These are phyloP conservation scores for Pseudococcus viburni DNA, from an alignment of 2,888 invertebrate species.

Conservation along the genomic window DNA sequence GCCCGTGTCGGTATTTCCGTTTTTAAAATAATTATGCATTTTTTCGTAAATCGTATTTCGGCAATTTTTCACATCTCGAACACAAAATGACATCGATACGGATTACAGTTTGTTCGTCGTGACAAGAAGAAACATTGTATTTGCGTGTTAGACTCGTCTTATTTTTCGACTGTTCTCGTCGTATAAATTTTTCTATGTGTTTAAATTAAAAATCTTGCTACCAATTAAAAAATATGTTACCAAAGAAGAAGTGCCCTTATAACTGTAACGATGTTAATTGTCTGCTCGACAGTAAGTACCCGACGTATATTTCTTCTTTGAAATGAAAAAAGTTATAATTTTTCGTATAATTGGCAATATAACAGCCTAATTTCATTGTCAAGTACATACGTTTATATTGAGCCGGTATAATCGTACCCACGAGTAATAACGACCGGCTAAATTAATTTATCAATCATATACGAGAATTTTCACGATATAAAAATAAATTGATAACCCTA, in stretches of 20 bases:
- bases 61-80: neutral
- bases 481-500: conserved; percentile 19
- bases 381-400: too few species aligned
- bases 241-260: neutral
- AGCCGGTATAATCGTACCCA: neutral
- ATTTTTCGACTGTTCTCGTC: neutral
- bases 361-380: too few species aligned
- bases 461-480: neutral
- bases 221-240: neutral
- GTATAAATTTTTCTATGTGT: too few species aligned
- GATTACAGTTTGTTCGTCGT: neutral
- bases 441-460: neutral
- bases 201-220: neutral
- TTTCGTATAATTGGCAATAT: too few species aligned
- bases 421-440: neutral
- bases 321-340: too few species aligned
- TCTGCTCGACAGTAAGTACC: conserved; percentile 43
- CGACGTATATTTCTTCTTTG: too few species aligned
- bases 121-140: neutral
- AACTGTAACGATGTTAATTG: neutral
- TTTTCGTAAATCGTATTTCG: neutral
- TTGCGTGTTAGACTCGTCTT: neutral
- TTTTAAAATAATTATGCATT: neutral
- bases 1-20: neutral
- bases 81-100: neutral